These are phyloP conservation scores for Montipora cactus DNA, from an alignment of 64 coral and sea anemone species.

Conservation along the genomic window DNA sequence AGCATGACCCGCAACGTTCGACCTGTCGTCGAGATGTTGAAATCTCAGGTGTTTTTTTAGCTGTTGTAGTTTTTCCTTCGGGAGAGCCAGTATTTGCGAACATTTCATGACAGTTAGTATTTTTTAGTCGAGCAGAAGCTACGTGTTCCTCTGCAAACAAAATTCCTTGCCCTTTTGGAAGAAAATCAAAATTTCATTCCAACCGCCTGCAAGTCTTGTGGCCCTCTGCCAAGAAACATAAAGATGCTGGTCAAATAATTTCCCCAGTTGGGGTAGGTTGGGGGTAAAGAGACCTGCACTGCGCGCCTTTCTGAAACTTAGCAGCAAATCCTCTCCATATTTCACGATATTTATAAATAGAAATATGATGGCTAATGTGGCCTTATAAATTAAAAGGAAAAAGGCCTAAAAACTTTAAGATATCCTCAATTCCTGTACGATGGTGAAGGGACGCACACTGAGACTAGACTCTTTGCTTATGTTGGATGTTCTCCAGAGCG, in stretches of 20 bases:
- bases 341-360: not conserved
- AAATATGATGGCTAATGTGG: not conserved
- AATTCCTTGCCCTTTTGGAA: slow-evolving; percentile 16
- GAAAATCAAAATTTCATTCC: slow-evolving; percentile 49
- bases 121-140: not conserved
- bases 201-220: slow-evolving; percentile 26
- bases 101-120: not conserved
- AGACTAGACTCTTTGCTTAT: not conserved
- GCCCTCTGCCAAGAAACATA: slow-evolving; percentile 9
- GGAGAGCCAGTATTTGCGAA: not conserved
- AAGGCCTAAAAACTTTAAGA: too few species aligned
- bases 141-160: slow-evolving; percentile 3
- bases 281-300: not conserved
- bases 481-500: slow-evolving; percentile 20
- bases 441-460: not conserved
- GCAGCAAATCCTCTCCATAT: too few species aligned
- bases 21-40: slow-evolving; percentile 33
- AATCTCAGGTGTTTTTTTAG: slow-evolving; percentile 17
- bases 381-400: too few species aligned
- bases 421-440: not conserved
- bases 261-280: not conserved
- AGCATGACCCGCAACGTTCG: not conserved
- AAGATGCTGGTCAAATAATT: not conserved
- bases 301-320: too few species aligned
- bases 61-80: not conserved